Evolutionary conservation across 2,888 invertebrate species (phyloP).

Genomic region (Gerris lacustris): DNA sequence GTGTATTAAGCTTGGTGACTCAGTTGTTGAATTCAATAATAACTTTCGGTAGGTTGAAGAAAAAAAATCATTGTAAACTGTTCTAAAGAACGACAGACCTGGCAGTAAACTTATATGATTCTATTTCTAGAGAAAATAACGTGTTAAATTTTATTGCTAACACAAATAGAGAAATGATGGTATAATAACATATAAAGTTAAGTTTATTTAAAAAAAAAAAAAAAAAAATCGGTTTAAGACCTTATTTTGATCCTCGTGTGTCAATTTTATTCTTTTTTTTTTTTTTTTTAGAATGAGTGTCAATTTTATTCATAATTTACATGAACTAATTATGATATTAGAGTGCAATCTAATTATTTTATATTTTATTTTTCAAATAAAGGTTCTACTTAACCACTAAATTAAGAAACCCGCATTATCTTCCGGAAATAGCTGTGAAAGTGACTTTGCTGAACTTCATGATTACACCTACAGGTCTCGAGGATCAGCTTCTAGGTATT

Average conservation of each 20-base stretch:
- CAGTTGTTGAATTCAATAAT: constrained; percentile 74
- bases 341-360: neutral
- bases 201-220: too few relatives aligned
- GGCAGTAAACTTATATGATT: neutral
- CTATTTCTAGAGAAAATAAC: constrained; percentile 5
- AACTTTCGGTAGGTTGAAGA: constrained; percentile 53
- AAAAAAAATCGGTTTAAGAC: too few relatives aligned
- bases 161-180: too few relatives aligned
- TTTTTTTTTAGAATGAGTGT: too few relatives aligned
- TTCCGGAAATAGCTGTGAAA: constrained; percentile 87
- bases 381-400: constrained; percentile 90
- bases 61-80: neutral
- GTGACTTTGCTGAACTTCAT: constrained; percentile 84
- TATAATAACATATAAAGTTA: too few relatives aligned
- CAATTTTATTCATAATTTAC: too few relatives aligned
- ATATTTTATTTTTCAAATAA: constrained; percentile 23
- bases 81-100: too few relatives aligned
- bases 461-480: constrained; percentile 76
- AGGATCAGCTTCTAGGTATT: constrained; percentile 78
- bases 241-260: too few relatives aligned
- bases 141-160: neutral
- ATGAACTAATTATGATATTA: too few relatives aligned
- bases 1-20: constrained; percentile 83
- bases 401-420: constrained; percentile 81
- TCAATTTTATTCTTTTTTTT: too few relatives aligned